Evolutionary conservation across 2,888 invertebrate genomes (phyloP), one percentile per base, ranked within the genome.

Genomic region (Ditylenchus weischeri): DNA sequence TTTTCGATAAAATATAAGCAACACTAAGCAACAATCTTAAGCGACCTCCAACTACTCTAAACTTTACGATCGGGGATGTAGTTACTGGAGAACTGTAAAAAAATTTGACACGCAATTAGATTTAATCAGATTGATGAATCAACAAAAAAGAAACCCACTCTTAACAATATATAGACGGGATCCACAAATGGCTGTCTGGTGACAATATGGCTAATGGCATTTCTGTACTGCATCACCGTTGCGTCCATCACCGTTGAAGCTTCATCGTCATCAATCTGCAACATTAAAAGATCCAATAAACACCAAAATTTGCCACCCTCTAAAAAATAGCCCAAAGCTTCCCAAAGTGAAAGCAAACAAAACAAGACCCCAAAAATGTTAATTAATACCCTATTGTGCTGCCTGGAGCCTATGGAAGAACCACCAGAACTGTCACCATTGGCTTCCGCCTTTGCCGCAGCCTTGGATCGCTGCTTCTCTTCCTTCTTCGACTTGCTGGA

Each of bases 161-260:
- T 81, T 23, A 81, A 65, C 54, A 81, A 66, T 29, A 76, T 70
- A 19, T 74, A 72, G 18, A 78, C 72, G 6, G 80, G 80, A 48
- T 75, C 71, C 10, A 80, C 77, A 11, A 74, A 75, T 8, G 81
- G 79, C 18, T 72, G 60, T 66, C 71, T 77, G 62, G 70, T 49
- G 15, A 81, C 72, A 62, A 81, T 75, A 23, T 78, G 69, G 36
- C 75, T 76, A 38, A 81, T 68, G 7, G 77, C 72, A 57, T 64
- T 70, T 0, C 72, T 65, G 62, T 75, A 81, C 64, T 81, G 80
- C 35, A 68, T 68, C 43, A 81, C 76, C 5, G 81, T 81, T 3
- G 81, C 78, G 38, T 81, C 81, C 81, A 81, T 81, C 18, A 79
- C 81, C 15, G 81, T 81, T 2, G 81, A 75, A 38, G 79, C 74